Percentiles rank a stretch among this genome's conserved stretches.
These are phyloP conservation scores for Dryococelus australis DNA, from an alignment of 2,888 invertebrate species.

Conservation along the genomic window DNA sequence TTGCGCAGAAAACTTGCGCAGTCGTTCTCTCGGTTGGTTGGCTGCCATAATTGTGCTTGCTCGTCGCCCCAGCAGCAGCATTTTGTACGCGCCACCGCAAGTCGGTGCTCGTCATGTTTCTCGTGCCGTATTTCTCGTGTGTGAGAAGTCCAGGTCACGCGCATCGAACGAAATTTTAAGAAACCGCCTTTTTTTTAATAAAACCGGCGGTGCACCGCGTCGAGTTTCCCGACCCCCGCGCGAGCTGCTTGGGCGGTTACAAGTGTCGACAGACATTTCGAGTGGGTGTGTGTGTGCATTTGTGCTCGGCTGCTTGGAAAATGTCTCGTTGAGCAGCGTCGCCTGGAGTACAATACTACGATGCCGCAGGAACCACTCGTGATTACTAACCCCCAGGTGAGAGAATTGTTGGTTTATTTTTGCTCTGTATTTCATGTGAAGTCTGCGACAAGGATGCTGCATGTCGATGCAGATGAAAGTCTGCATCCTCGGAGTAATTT, in stretches of 20 bases:
- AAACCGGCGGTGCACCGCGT: not conserved
- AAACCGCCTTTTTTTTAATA: not conserved
- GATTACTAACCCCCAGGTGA: not conserved
- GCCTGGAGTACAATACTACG: not conserved
- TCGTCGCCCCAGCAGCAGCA: not conserved
- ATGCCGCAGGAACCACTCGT: not conserved
- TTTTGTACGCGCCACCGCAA: not conserved
- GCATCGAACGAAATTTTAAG: not conserved
- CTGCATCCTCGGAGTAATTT: not conserved
- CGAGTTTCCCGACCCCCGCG: too few species aligned
- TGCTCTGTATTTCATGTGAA: not conserved
- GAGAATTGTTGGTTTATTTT: not conserved
- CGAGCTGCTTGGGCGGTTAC: too few species aligned
- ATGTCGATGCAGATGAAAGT: not conserved
- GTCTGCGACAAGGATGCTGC: not conserved
- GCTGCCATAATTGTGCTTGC: not conserved
- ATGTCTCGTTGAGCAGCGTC: not conserved
- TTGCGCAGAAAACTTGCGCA: not conserved
- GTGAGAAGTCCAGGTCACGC: not conserved
- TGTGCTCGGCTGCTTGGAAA: not conserved
- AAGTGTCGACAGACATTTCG: not conserved
- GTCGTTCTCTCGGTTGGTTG: not conserved
- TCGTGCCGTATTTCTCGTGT: not conserved
- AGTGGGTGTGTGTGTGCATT: constrained; percentile 8
- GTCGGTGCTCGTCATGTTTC: not conserved